Evolutionary conservation across 2,888 invertebrate genomes (phyloP), one percentile per base, ranked within the genome.

Genomic region (Macrosoma leucophasiata): DNA sequence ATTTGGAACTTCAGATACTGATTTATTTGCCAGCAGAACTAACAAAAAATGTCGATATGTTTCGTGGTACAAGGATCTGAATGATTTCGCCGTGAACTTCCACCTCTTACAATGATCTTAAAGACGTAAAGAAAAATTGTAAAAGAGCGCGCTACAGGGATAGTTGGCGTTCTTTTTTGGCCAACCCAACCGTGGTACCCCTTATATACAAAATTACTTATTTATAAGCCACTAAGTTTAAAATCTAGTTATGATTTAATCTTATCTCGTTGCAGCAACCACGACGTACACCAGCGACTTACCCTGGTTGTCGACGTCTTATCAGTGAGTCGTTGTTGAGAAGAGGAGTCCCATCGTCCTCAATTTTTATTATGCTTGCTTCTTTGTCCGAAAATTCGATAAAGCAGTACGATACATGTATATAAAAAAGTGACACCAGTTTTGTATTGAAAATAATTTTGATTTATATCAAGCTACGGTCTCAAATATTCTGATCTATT

Each of bases 31-130:
- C 0, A 41, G 30, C 13, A 20, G 49, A 1, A n/a, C 41, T 2
- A 54, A 56, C 28, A 31, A 26, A 4, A 51, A 53, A 36, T 51
- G 51, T 30, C 1, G 10, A 13, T 55, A 39, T 22, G 23, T 48
- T 1, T 44, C 49, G 0, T 54, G 52, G 52, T 30, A 44, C 5
- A 19, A 21, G 1, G 52, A 55, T 13, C 50, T 52, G 1, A 33
- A 43, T 8, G 52, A 51, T 4, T 30, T 13, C 4, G 23, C 25
- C 0, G 28, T 52, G 10, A 36, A 52, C 25, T 50, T 24, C 43
- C 52, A 2, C 48, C 51, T 4, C 43, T 52, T 26, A 12, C 46
- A 1, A 2, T 48, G 2, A 39, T 52, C n/a, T 10, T 44, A 9
- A 51, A 45, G 39, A 19, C 32, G 1, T 10, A 49, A 3, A 12